Evolutionary conservation across 1,140 invertebrate species (phyloP), one percentile per base, ranked within the genome.

Genomic region (Sitobion miscanthi): DNA sequence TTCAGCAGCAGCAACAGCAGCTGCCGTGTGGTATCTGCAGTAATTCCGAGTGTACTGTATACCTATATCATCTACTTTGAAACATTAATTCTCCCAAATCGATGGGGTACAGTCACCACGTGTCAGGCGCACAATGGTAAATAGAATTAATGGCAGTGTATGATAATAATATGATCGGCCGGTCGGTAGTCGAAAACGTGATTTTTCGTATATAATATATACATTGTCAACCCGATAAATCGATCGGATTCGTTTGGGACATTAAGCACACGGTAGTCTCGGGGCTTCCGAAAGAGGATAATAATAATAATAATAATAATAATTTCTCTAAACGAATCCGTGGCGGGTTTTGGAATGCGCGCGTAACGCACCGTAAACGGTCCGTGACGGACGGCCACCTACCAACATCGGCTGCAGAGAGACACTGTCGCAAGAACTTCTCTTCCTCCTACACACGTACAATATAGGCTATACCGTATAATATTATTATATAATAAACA

Each of bases 201-300:
- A 89, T 89, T 57, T 89, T 89, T 89, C 87, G 35, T 88, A 69
- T n/a, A n/a, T 77, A 77, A 11, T 11, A 25, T 23, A 17, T 35
- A 57, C 54, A 90, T 38, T 57, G 88, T n/a, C 52, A 30, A 42
- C 88, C 88, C 88, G 35, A 90, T 90, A 62, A 90, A 90, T 90
- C 52, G 88, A 90, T 90, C 54, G 88, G 35, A 90, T 90, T 90
- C 88, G 88, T 90, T n/a, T 25, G 88, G 88, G 54, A 62, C 88
- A 90, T 90, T 62, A 90, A 90, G 30, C 88, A 21, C 88, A 90
- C 88, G 25, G 88, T 42, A 62, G 88, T 89, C 47, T 47, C 25
- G 52, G 45, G 87, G 87, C 87, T 62, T 35, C 88, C 35, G 88
- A 90, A 17, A 57, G 38, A 57, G 88, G 88, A 90, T 62, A 30